Base-by-base conservation (phyloP, 2,888 invertebrate species). In the Xylophagus ater region DNA sequence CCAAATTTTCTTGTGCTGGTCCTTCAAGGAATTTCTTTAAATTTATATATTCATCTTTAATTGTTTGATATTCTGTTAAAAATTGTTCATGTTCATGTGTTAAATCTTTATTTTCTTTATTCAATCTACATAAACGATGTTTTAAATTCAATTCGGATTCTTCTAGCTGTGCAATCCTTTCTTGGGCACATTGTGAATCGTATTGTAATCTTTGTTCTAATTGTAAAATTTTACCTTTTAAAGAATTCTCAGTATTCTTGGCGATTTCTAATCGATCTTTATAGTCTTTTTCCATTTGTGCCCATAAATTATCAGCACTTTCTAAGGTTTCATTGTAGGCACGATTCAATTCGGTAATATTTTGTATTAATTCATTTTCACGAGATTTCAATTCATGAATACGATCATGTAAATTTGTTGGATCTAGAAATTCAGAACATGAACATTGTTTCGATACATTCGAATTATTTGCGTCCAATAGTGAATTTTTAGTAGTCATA, bases 251-350 rank as follows among this genome's bases (percentile, higher is more conserved):
- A 7, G 65, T 66, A 4, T 59, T 54, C 31, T 68, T 58, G 25
- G 69, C 66, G 13, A 71, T 69, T 29, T 70, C 60, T 23, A 78
- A 71, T 49, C 69, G 72, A 50, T 67, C 68, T 57, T 76, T 76
- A 50, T 76, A 78, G 1, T 73, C 72, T 7, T 70, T 69, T 53
- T 76, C 78, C 68, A 78, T 70, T 51, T 78, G 77, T 0, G 75
- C 72, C 75, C 80, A 80, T 62, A 79, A 72, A 42, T 78, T 75
- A 45, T 81, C 81, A 0, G 80, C 79, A 42, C 78, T 75, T 40
- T 79, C 76, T 53, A 83, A 58, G 51, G 80, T 80, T 53, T 78
- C 76, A 51, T 79, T 68, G 52, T 81, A 81, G 0, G 78, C 74
- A 2, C 74, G 65, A 54, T 76, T 76, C 43, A 81, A 63, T 23